Evolutionary conservation across 2,888 invertebrate species (phyloP).

Genomic region (Norana najaformis): DNA sequence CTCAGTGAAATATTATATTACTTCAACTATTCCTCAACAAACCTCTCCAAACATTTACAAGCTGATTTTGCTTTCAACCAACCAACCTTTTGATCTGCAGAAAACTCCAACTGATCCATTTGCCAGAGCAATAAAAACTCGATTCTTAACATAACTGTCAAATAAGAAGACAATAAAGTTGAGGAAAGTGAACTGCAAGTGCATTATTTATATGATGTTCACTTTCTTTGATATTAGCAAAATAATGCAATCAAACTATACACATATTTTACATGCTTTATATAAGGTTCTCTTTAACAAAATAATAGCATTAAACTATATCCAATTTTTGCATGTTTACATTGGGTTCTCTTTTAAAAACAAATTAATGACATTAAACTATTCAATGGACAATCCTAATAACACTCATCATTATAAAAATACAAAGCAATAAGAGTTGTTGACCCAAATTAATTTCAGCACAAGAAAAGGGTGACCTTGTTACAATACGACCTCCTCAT

Average conservation of each 20-base stretch:
- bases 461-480: neutral
- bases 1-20: neutral
- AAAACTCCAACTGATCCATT: constrained; percentile 74
- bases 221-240: neutral
- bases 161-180: neutral
- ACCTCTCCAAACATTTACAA: neutral
- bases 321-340: neutral
- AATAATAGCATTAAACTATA: neutral
- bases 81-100: constrained; percentile 61
- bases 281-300: neutral
- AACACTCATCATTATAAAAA: neutral
- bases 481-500: neutral
- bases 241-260: neutral
- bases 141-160: constrained; percentile 21
- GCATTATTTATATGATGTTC: neutral
- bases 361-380: neutral
- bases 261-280: neutral
- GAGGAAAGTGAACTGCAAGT: neutral
- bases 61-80: neutral
- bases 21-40: neutral
- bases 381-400: neutral
- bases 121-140: constrained; percentile 91
- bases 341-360: neutral
- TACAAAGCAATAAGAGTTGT: neutral
- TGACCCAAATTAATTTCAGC: neutral